Conservation (phyloP, 2,888 invertebrate genomes). For the Steromphala cineraria region DNA sequence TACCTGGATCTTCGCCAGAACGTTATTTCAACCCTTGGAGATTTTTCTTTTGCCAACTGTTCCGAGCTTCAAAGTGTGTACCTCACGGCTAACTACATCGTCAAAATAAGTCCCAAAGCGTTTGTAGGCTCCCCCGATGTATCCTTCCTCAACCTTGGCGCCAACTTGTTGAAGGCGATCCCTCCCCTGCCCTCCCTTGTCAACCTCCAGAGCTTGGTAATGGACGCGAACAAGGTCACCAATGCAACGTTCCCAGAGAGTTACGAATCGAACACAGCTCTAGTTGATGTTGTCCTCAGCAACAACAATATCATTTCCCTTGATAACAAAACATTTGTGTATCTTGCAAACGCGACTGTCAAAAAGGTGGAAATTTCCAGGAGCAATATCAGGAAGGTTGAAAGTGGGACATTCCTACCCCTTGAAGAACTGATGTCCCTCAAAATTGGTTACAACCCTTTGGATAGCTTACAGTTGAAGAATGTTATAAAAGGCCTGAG, state of each 20-base stretch:
- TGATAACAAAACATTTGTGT: conserved; percentile 42
- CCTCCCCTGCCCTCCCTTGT: conserved; percentile 43
- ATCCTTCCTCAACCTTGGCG: conserved; percentile 41
- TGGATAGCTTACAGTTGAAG: conserved; percentile 43
- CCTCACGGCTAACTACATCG: conserved; percentile 44
- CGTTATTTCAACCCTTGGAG: conserved; percentile 33
- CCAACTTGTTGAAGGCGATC: conserved; percentile 44
- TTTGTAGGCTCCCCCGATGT: conserved; percentile 40
- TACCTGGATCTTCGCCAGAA: conserved; percentile 48
- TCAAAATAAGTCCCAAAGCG: conserved; percentile 37
- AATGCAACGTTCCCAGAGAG: conserved; percentile 54
- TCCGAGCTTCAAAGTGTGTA: conserved; percentile 35
- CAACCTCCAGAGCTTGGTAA: conserved; percentile 42
- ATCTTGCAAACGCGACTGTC: conserved; percentile 38
- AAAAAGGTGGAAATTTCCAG: conserved; percentile 51
- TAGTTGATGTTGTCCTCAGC: conserved; percentile 48
- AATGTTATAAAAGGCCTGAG: conserved; percentile 44
- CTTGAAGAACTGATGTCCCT: conserved; percentile 50
- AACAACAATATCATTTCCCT: conserved; percentile 50
- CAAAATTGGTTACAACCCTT: conserved; percentile 55
- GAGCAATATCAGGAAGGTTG: conserved; percentile 46
- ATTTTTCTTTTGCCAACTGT: conserved; percentile 42
- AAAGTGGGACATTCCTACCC: conserved; percentile 40
- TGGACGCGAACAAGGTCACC: conserved; percentile 51
- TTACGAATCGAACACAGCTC: conserved; percentile 27